phyloP scores from a whole-genome alignment of 2,888 invertebrate species.

The Epinotia demarniana region DNA sequence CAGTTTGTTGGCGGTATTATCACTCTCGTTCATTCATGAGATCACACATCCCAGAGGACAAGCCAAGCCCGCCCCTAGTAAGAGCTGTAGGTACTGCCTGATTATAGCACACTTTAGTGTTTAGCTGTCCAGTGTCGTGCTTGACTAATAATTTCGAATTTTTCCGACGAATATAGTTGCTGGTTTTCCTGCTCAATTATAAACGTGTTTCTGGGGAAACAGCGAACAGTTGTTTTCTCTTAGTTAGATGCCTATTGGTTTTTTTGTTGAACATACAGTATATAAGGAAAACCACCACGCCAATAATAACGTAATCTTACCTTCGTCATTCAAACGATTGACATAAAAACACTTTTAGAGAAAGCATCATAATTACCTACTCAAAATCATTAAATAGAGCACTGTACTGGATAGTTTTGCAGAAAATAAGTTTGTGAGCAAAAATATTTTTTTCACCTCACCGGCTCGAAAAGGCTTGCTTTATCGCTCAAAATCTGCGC shows the following conservation, averaged over 20 bases:
- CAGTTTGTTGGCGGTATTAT: too few relatives aligned
- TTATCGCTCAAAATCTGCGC: too few relatives aligned
- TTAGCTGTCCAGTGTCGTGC: too few relatives aligned
- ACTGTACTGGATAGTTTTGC: slow-evolving; percentile 1
- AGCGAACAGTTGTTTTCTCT: background rate
- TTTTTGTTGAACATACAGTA: background rate
- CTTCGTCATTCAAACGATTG: slow-evolving; percentile 4
- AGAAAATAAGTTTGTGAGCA: background rate
- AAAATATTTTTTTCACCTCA: too few relatives aligned
- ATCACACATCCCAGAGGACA: too few relatives aligned
- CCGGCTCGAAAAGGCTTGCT: too few relatives aligned
- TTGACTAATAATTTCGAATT: slow-evolving; percentile 1
- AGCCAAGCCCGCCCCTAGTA: too few relatives aligned
- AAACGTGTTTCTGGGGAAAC: slow-evolving; percentile 14
- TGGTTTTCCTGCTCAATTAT: slow-evolving; percentile 19
- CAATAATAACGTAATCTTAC: background rate
- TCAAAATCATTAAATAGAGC: background rate
- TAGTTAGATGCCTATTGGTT: background rate
- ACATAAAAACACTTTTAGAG: background rate
- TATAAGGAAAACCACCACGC: slow-evolving; percentile 19
- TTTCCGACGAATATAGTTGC: background rate
- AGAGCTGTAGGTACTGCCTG: too few relatives aligned
- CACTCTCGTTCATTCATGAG: too few relatives aligned
- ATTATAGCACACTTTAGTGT: too few relatives aligned
- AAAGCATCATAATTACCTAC: background rate